Evolutionary conservation across 2,888 invertebrate genomes (phyloP).

Genomic region (Melanchra persicariae): DNA sequence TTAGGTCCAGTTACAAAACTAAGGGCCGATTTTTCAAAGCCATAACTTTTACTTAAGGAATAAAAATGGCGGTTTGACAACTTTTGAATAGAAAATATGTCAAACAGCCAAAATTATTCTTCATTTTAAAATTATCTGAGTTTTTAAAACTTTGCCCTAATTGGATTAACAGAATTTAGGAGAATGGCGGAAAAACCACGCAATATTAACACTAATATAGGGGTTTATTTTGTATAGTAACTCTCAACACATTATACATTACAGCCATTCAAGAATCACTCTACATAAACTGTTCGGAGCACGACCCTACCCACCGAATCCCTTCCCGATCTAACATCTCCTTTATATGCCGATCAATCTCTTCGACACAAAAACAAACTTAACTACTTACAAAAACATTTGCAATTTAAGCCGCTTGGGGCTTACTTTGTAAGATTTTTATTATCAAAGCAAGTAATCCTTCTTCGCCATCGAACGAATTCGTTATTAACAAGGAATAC

Average conservation of each 20-base stretch:
- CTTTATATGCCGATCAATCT: conserved; percentile 55
- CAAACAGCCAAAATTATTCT: too few species aligned
- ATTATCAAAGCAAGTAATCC: conserved; percentile 68
- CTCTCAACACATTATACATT: neutral
- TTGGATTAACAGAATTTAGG: neutral
- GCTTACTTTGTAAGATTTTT: conserved; percentile 68
- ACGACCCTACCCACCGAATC: conserved; percentile 4
- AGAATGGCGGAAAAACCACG: neutral
- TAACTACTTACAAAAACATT: conserved; percentile 60
- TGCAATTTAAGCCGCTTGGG: conserved; percentile 53
- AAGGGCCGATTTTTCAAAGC: too few species aligned
- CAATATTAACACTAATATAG: neutral
- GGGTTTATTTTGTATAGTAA: neutral
- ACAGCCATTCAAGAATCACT: conserved; percentile 14
- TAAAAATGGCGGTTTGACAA: too few species aligned
- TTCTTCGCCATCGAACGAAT: conserved; percentile 70
- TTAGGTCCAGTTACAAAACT: neutral
- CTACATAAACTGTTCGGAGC: conserved; percentile 1
- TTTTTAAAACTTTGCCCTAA: too few species aligned
- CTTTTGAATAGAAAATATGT: too few species aligned
- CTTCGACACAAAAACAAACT: conserved; percentile 55
- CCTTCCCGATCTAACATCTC: conserved; percentile 23
- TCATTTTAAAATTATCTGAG: too few species aligned
- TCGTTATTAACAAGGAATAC: conserved; percentile 59
- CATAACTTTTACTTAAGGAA: too few species aligned